These are phyloP conservation scores for Muschampia plurimacula DNA, from an alignment of 2,888 invertebrate genomes.

Conservation along the genomic window DNA sequence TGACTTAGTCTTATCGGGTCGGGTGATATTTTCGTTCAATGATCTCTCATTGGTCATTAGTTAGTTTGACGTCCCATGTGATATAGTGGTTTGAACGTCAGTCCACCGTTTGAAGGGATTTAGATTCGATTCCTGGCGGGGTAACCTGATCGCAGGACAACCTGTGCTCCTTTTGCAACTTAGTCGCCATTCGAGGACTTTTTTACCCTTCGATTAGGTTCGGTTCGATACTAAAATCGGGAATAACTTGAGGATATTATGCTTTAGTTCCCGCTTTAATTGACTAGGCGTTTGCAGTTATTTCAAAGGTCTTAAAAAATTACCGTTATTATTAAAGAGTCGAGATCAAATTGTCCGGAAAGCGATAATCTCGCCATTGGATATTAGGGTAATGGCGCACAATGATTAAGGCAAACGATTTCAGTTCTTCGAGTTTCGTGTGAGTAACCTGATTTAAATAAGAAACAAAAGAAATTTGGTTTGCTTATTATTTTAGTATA, in stretches of 20 bases:
- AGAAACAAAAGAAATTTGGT: background rate
- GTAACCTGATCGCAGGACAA: too few relatives aligned
- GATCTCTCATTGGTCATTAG: too few relatives aligned
- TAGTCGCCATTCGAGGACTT: too few relatives aligned
- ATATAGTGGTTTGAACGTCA: too few relatives aligned
- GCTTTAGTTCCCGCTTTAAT: background rate
- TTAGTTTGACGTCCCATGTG: too few relatives aligned
- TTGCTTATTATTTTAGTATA: background rate
- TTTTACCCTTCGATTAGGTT: too few relatives aligned
- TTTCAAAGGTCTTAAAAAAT: slow-evolving; percentile 15
- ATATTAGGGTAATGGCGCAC: slow-evolving; percentile 36
- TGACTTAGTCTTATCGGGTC: too few relatives aligned
- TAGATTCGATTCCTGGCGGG: too few relatives aligned
- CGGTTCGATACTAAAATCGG: background rate
- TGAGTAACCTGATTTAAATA: slow-evolving; percentile 16
- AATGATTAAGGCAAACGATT: slow-evolving; percentile 33
- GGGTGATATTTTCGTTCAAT: too few relatives aligned
- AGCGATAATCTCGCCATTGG: slow-evolving; percentile 32
- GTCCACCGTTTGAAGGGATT: too few relatives aligned
- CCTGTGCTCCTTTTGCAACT: too few relatives aligned
- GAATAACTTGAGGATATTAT: background rate
- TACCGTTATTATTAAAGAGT: slow-evolving; percentile 33
- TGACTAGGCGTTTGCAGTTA: background rate
- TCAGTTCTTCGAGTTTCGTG: slow-evolving; percentile 10
- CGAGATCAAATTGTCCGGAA: slow-evolving; percentile 27